phyloP scores from a whole-genome alignment of 2,113 vertebrate species.

The Rynchops niger region DNA sequence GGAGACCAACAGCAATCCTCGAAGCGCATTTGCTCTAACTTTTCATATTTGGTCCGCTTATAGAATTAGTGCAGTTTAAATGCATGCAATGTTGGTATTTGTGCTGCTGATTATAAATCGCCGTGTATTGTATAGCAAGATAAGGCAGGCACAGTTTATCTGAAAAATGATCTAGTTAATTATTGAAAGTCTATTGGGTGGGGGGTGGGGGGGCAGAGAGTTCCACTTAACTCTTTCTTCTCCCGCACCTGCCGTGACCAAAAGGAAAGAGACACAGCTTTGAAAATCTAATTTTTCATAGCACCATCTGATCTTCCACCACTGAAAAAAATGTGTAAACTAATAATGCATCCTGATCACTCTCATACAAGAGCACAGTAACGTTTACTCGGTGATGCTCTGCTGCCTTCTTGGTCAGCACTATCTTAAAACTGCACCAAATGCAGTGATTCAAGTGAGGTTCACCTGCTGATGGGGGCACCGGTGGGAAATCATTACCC shows the following conservation, averaged over 20 bases:
- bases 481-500: not conserved
- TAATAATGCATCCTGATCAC: not conserved
- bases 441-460: not conserved
- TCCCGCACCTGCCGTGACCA: not conserved
- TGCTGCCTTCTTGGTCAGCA: not conserved
- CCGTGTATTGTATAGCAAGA: slow-evolving; percentile 34
- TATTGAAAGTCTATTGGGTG: slow-evolving; percentile 17
- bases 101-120: slow-evolving; percentile 18
- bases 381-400: not conserved
- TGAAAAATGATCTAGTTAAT: slow-evolving; percentile 63
- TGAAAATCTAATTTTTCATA: not conserved
- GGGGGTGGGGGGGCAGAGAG: not conserved
- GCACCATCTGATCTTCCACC: not conserved
- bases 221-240: not conserved
- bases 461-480: not conserved
- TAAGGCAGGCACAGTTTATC: slow-evolving; percentile 63
- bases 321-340: not conserved
- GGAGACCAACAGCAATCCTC: not conserved
- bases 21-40: not conserved
- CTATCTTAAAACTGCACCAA: not conserved
- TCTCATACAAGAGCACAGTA: rapidly evolving
- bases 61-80: slow-evolving; percentile 63
- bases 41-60: slow-evolving; percentile 3
- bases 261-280: not conserved
- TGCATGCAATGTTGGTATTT: slow-evolving; percentile 20